These are phyloP conservation scores for Trialeurodes vaporariorum DNA, from an alignment of 1,140 invertebrate genomes.

Conservation along the genomic window DNA sequence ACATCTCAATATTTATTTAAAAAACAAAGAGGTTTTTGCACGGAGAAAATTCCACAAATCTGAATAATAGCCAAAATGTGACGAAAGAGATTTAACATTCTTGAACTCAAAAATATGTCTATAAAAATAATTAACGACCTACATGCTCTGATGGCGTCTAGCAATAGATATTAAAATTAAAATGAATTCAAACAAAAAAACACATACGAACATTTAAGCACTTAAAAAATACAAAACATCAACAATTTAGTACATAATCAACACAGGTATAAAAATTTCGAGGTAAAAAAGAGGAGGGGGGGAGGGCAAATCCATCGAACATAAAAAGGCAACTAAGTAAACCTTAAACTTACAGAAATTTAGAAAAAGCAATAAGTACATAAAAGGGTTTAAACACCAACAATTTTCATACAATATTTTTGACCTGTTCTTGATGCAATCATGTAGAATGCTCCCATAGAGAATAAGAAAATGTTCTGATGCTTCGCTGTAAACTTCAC, in stretches of 20 bases:
- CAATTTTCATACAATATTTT: too few relatives aligned
- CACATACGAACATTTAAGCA: not conserved
- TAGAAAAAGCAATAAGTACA: not conserved
- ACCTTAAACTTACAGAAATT: not conserved
- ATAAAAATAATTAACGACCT: not conserved
- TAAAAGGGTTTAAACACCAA: too few relatives aligned
- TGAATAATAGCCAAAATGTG: not conserved
- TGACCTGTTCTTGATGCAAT: too few relatives aligned
- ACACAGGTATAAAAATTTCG: not conserved
- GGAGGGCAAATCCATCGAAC: not conserved
- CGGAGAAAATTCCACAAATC: not conserved
- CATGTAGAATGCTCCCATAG: too few relatives aligned
- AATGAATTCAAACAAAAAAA: not conserved
- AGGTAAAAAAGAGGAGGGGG: slow-evolving; percentile 1
- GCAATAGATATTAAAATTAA: not conserved
- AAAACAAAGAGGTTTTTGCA: not conserved
- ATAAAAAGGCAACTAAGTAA: not conserved
- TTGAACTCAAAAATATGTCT: not conserved
- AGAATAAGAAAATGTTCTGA: too few relatives aligned
- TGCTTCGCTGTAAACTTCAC: too few relatives aligned
- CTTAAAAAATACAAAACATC: not conserved
- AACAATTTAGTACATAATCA: not conserved
- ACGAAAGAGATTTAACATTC: not conserved
- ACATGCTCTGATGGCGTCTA: not conserved
- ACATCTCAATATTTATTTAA: too few relatives aligned